Evolutionary conservation across 1,140 invertebrate species (phyloP).

Genomic region (Zaprionus davidi): DNA sequence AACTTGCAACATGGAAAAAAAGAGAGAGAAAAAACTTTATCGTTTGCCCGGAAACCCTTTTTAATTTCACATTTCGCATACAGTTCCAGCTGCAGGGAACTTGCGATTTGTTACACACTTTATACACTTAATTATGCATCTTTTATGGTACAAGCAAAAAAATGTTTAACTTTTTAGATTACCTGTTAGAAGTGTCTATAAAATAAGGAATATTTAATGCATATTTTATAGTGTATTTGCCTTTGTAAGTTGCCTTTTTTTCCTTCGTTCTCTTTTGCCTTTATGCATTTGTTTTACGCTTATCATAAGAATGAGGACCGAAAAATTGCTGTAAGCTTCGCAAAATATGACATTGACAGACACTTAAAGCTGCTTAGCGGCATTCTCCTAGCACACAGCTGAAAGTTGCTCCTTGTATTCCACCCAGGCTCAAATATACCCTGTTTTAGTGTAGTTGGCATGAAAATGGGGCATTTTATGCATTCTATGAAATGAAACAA

Average conservation of each 20-base stretch:
- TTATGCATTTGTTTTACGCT: conserved; percentile 70
- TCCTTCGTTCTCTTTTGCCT: conserved; percentile 30
- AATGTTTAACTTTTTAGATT: not conserved
- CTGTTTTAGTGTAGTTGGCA: not conserved
- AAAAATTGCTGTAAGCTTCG: conserved; percentile 73
- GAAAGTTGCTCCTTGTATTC: conserved; percentile 60
- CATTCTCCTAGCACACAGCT: conserved; percentile 43
- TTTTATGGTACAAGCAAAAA: not conserved
- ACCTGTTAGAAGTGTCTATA: not conserved
- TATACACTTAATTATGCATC: not conserved
- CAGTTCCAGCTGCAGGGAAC: not conserved
- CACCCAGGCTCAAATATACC: not conserved
- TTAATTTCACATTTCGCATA: conserved; percentile 23
- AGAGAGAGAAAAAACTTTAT: conserved; percentile 33
- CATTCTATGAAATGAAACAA: too few relatives aligned
- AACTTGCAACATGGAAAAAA: conserved; percentile 13
- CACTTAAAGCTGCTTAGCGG: conserved; percentile 79
- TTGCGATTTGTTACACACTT: not conserved
- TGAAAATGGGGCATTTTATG: too few relatives aligned
- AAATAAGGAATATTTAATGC: not conserved
- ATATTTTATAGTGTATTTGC: not conserved
- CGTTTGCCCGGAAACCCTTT: conserved; percentile 22
- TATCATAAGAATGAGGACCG: conserved; percentile 58
- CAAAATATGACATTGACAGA: conserved; percentile 80
- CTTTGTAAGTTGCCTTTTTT: not conserved